phyloP scores from a whole-genome alignment of 2,113 vertebrate species.

The Poicephalus meyeri region DNA sequence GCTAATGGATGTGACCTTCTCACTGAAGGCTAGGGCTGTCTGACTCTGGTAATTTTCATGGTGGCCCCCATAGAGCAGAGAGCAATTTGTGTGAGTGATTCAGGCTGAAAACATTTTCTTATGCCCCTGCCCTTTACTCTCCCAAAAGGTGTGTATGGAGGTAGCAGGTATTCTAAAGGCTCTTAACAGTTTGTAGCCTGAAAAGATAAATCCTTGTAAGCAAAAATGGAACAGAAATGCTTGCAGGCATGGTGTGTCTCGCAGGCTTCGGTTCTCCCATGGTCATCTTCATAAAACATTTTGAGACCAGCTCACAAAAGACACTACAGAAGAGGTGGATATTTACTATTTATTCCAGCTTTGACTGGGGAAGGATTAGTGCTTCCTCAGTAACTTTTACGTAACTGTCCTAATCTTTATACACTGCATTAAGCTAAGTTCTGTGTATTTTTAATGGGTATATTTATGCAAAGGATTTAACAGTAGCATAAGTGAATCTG shows the following conservation, averaged over 20 bases:
- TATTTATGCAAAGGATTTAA: neutral
- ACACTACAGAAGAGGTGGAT: neutral
- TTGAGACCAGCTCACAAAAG: neutral
- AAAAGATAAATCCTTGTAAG: neutral
- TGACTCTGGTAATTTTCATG: neutral
- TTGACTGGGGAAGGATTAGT: neutral
- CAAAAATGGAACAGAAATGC: neutral
- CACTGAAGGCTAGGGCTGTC: neutral
- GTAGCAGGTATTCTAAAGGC: neutral
- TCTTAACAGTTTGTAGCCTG: neutral
- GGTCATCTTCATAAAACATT: neutral
- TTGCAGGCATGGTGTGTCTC: neutral
- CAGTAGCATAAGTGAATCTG: neutral
- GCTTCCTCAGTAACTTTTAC: neutral
- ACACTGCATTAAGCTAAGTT: neutral
- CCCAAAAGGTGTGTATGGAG: neutral
- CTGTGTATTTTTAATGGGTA: neutral
- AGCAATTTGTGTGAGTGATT: neutral
- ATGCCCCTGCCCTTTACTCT: neutral
- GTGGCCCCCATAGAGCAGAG: neutral
- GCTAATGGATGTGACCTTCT: neutral
- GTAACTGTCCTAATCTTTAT: neutral
- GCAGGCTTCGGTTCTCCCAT: neutral
- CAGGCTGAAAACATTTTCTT: neutral
- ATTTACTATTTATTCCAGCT: neutral